phyloP scores from a whole-genome alignment of 92 coral and sea anemone genomes.

The Bergia puertoricense region DNA sequence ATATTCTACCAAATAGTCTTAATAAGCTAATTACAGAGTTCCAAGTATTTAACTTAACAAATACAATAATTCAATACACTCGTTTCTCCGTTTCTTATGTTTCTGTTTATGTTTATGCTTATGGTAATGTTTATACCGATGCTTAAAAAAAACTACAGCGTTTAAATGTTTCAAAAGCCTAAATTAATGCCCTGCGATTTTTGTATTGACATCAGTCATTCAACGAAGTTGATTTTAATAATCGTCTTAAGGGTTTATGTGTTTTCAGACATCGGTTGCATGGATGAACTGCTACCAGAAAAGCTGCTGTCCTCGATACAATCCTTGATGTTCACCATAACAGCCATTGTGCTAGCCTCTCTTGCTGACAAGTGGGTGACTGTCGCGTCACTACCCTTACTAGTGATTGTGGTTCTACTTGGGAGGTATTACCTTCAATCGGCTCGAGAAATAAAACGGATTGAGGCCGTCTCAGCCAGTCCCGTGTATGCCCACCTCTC shows the following conservation, averaged over 20 bases:
- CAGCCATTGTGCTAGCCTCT: slow-evolving; percentile 22
- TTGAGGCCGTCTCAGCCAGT: slow-evolving; percentile 50
- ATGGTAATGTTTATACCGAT: too few species aligned
- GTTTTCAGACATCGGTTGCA: slow-evolving; percentile 31
- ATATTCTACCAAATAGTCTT: too few species aligned
- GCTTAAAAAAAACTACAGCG: too few species aligned
- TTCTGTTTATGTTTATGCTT: too few species aligned
- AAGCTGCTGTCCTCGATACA: slow-evolving; percentile 32
- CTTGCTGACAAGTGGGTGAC: slow-evolving; percentile 36
- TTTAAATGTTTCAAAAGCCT: too few species aligned
- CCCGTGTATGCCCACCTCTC: slow-evolving; percentile 43
- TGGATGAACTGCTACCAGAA: slow-evolving; percentile 36
- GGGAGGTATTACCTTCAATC: slow-evolving; percentile 23
- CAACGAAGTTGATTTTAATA: neutral
- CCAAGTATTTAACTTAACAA: too few species aligned
- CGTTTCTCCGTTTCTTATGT: too few species aligned
- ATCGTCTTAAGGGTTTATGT: neutral
- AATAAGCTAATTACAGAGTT: too few species aligned
- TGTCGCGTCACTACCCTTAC: slow-evolving; percentile 11
- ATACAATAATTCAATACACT: too few species aligned
- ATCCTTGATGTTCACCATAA: slow-evolving; percentile 35
- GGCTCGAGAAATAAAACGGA: slow-evolving; percentile 49
- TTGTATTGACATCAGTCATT: too few species aligned
- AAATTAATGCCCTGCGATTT: too few species aligned
- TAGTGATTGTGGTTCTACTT: neutral